These are phyloP conservation scores for Nesometra sesokonis DNA, from an alignment of 35 echinoderm and acorn worm species.

Conservation along the genomic window DNA sequence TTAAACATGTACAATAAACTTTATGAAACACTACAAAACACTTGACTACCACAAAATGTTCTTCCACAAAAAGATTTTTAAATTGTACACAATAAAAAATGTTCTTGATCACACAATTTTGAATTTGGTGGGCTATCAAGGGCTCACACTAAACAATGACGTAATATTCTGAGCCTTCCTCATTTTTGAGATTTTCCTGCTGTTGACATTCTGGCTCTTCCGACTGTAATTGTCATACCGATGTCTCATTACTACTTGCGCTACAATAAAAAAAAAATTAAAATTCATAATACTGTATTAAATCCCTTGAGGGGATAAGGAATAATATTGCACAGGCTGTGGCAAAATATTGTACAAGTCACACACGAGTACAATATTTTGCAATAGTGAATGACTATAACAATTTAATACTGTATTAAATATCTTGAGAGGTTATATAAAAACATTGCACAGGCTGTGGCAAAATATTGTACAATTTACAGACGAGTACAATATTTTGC, in stretches of 20 bases:
- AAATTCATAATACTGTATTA: neutral
- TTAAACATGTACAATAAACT: neutral
- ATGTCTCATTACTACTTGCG: slow-evolving; percentile 9
- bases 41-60: neutral
- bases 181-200: neutral
- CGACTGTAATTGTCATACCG: slow-evolving; percentile 3
- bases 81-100: too few species aligned
- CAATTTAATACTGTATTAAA: too few species aligned
- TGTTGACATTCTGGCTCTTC: neutral
- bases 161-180: neutral
- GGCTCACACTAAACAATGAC: neutral
- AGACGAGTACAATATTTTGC: too few species aligned
- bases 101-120: too few species aligned
- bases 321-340: too few species aligned
- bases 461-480: too few species aligned
- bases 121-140: neutral
- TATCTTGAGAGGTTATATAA: too few species aligned
- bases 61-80: neutral
- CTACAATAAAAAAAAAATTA: neutral
- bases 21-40: neutral
- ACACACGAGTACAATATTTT: too few species aligned
- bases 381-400: too few species aligned
- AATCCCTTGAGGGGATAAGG: neutral
- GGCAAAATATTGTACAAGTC: too few species aligned
- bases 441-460: too few species aligned